These are phyloP conservation scores for Heliothis subflexa DNA, from an alignment of 1,140 invertebrate genomes.

Conservation along the genomic window DNA sequence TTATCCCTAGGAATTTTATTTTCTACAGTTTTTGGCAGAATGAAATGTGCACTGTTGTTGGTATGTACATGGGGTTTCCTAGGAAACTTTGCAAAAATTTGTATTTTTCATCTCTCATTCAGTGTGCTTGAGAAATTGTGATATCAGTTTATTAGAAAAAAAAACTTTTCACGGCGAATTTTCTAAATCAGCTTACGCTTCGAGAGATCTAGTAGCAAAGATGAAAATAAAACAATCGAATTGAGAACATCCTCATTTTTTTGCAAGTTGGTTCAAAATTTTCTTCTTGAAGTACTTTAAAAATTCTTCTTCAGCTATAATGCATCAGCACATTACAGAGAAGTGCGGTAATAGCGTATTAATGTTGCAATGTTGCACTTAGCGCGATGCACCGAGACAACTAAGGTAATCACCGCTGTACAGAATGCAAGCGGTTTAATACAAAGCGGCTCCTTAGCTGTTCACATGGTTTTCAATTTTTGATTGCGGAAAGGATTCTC, in stretches of 20 bases:
- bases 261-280: too few relatives aligned
- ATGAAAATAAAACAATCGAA: too few relatives aligned
- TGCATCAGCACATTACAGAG: constrained; percentile 9
- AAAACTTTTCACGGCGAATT: too few relatives aligned
- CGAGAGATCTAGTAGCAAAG: too few relatives aligned
- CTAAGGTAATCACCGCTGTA: constrained; percentile 16
- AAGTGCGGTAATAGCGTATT: constrained; percentile 19
- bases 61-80: background rate
- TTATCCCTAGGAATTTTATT: background rate
- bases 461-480: background rate
- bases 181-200: too few relatives aligned
- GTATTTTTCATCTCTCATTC: too few relatives aligned
- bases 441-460: background rate
- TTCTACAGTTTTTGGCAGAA: too few relatives aligned
- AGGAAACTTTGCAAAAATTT: too few relatives aligned
- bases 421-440: background rate
- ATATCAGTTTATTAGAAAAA: background rate
- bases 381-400: background rate
- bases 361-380: constrained; percentile 19
- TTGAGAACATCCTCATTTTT: too few relatives aligned
- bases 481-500: background rate
- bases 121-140: background rate
- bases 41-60: too few relatives aligned
- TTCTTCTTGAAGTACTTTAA: background rate
- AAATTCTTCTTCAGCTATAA: background rate